These are phyloP conservation scores for Lepeophtheirus salmonis DNA, from an alignment of 1,140 invertebrate genomes.

Conservation along the genomic window DNA sequence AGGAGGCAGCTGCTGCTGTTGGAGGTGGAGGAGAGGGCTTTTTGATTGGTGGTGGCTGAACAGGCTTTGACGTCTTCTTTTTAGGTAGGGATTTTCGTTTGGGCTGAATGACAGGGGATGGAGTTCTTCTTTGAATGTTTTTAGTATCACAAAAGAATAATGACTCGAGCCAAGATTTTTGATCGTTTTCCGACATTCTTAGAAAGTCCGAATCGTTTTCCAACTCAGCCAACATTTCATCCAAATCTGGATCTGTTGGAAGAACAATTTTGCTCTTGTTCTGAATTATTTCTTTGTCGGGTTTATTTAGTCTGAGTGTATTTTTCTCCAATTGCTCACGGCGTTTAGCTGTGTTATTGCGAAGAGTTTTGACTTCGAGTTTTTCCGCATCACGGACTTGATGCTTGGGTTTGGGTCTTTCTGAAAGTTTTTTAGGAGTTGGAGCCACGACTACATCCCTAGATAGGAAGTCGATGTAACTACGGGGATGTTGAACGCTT, in stretches of 20 bases:
- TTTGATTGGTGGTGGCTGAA: neutral
- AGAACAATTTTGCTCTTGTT: no score
- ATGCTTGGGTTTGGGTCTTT: neutral
- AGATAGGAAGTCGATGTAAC: no score
- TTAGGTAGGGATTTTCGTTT: neutral
- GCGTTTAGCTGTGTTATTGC: neutral
- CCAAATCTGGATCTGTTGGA: neutral
- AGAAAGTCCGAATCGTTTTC: neutral
- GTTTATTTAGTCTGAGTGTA: neutral
- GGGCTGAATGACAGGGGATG: neutral
- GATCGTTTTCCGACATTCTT: conserved; percentile 8
- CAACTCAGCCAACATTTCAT: neutral
- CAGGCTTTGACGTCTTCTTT: neutral
- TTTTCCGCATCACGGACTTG: neutral
- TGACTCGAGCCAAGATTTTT: conserved; percentile 9
- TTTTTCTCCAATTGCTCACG: neutral
- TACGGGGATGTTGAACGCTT: no score
- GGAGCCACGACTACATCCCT: no score
- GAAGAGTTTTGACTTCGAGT: neutral
- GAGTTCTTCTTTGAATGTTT: neutral
- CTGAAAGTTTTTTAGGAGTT: neutral
- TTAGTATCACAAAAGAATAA: conserved; percentile 7
- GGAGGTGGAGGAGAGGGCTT: neutral
- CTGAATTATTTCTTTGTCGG: neutral
- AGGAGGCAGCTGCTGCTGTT: no score